Base-by-base conservation (phyloP, 2,113 vertebrate genomes). In the Steatornis caripensis region DNA sequence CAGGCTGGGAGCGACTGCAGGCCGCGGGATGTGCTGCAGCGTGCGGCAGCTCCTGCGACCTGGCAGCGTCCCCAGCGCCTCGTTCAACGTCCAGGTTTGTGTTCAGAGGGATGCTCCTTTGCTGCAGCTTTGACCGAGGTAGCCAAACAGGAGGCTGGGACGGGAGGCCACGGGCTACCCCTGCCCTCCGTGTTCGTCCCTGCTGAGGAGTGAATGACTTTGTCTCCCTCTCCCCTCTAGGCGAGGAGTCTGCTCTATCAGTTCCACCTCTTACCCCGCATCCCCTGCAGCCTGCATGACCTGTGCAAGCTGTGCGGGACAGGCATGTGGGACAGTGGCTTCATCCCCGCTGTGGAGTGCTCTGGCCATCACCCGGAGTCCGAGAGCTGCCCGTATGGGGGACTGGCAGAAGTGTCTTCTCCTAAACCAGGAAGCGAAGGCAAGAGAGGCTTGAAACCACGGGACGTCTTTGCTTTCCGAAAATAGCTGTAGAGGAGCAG, bases 251-350 rank as follows among this genome's bases (percentile, higher is more conserved):
- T 99, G 90, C 99, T 99, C 80, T 99, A 99, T 97, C 99, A 99
- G 97, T 99, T 99, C 97, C 99, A 99, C 93, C 99, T 99, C 60
- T 86, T 99, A 23, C 99, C 99, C 66, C 98, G 99, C 91, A 99
- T 99, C 94, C 99, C 99, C 17, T 99, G 99, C 98, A 99, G 99
- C 95, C 98, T 99, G 12, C 99, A 99, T 0, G 99, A 99, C 96
- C 97, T 99, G 75, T 99, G 99, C 94, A 99, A 98, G 97, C 98
- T 99, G 70, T 99, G 99, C 12, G 99, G 99, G 43, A 98, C 99
- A 0, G 99, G 99, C 41, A 99, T 99, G 99, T 99, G 99, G 99
- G 99, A 99, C 98, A 99, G 99, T 1, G 99, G 99, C 90, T 99
- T 98, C 98, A 99, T 99, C 96, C 99, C 99, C 0, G 98, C 99